Evolutionary conservation across 2,797 vertebrate genomes (phyloP), one percentile per base, ranked within the genome.

Genomic region (Toxotes lorentzi): DNA sequence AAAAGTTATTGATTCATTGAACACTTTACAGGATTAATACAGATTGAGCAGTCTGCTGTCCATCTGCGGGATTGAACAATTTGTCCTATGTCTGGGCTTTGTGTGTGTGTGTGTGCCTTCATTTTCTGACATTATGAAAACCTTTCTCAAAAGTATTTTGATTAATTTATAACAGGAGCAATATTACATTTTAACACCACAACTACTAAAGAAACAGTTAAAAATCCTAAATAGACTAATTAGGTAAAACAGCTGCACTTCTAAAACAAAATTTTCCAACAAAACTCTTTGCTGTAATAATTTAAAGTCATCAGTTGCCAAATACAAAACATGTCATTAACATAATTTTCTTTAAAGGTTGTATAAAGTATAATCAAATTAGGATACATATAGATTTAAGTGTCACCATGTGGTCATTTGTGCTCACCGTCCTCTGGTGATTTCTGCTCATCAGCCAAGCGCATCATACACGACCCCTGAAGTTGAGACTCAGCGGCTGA

Each of bases 401-500:
- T 50, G 35, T 54, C 19, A 11, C 5, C 7, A 48, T n/a, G 17
- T 35, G 7, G 14, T 12, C 70, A 4, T 69, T 35, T 66, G 30
- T 1, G 13, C 84, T 82, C 59, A 92, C 92, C 88, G 81, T 83
- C 47, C 0, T 90, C 38, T 80, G 87, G 72, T 72, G 83, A 82
- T 74, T 85, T 83, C 61, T 82, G 19, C 6, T 87, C 82, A 35
- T 85, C 79, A 64, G 71, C 78, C 73, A 85, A 71, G 2, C 3
- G 83, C 85, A 82, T 89, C 47, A 60, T 66, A 82, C 48, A 71
- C 48, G 1, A 71, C 35, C 56, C 5, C 48, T 11, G 48, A 54
- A 54, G 54, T 9, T 1, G 16, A 70, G 64, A 57, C 11, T 56
- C 27, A 17, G 65, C 35, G 34, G 80, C 34, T 67, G 81, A 65